Percentiles rank a stretch among this genome's conserved stretches.
These are phyloP conservation scores for Dendrocopos noguchii DNA, from an alignment of 2,113 vertebrate species.

Conservation along the genomic window DNA sequence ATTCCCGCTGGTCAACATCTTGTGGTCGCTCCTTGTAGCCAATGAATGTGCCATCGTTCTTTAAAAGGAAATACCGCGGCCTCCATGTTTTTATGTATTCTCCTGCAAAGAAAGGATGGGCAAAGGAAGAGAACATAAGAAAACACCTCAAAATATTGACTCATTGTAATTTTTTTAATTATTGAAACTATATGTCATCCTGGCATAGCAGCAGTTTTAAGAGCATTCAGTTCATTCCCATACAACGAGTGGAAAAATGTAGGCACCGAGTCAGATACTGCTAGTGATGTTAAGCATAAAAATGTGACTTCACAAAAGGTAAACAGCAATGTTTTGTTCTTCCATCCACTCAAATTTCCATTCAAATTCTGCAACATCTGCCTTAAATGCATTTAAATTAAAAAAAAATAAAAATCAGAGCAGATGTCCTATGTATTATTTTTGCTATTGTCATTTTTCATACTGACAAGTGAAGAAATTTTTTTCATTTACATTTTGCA, in stretches of 20 bases:
- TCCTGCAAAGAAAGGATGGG: constrained; percentile 72
- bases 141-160: neutral
- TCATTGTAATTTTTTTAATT: neutral
- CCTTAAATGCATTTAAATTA: constrained; percentile 58
- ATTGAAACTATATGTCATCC: neutral
- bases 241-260: constrained; percentile 38
- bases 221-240: constrained; percentile 6
- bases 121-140: neutral
- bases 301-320: constrained; percentile 46
- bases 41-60: constrained; percentile 95
- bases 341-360: constrained; percentile 19
- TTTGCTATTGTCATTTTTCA: constrained; percentile 88
- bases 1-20: constrained; percentile 93
- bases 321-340: constrained; percentile 49
- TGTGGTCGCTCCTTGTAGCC: constrained; percentile 97
- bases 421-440: constrained; percentile 88
- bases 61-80: constrained; percentile 94
- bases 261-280: constrained; percentile 21
- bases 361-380: constrained; percentile 80
- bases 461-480: constrained; percentile 80
- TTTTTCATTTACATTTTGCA: constrained; percentile 85
- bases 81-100: constrained; percentile 99
- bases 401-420: constrained; percentile 65
- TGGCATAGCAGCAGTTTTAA: neutral
- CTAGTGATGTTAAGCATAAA: neutral